Evolutionary conservation across 1,140 invertebrate species (phyloP).

Genomic region (Charaxes varanes): DNA sequence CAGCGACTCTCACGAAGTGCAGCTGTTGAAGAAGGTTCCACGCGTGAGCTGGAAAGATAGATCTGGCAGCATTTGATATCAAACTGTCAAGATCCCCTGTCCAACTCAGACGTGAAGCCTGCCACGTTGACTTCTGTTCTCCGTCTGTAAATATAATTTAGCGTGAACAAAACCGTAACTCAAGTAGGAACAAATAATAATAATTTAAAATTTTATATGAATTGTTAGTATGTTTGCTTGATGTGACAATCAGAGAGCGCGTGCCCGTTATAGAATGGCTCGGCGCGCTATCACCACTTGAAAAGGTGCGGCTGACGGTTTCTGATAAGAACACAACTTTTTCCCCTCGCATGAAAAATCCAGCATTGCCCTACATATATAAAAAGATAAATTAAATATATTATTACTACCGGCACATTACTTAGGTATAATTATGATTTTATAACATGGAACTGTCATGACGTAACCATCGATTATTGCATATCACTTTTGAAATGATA

Average conservation of each 20-base stretch:
- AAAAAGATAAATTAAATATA: slow-evolving; percentile 23
- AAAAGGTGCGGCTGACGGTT: slow-evolving; percentile 64
- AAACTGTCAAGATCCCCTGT: slow-evolving; percentile 74
- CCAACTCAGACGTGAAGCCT: slow-evolving; percentile 71
- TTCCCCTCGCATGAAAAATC: slow-evolving; percentile 55
- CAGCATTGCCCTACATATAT: slow-evolving; percentile 40
- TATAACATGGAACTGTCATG: too few species aligned
- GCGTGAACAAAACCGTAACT: too few species aligned
- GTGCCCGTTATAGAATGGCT: slow-evolving; percentile 37
- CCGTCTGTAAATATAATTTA: slow-evolving; percentile 41
- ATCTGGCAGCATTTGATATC: slow-evolving; percentile 66
- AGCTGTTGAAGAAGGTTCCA: slow-evolving; percentile 36
- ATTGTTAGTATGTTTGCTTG: slow-evolving; percentile 29
- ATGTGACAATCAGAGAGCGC: slow-evolving; percentile 46
- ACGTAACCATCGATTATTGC: too few species aligned
- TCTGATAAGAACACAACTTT: slow-evolving; percentile 66
- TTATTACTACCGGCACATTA: too few species aligned
- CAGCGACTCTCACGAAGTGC: not conserved
- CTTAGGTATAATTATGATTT: too few species aligned
- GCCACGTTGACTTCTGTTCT: slow-evolving; percentile 2
- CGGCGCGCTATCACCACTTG: slow-evolving; percentile 56
- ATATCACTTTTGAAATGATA: too few species aligned
- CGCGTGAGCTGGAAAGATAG: slow-evolving; percentile 75
- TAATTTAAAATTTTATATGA: too few species aligned
- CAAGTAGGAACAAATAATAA: too few species aligned